Percentiles rank a stretch among this genome's conserved stretches.
phyloP scores from a whole-genome alignment of 2,113 vertebrate genomes.

The Pteronura brasiliensis region DNA sequence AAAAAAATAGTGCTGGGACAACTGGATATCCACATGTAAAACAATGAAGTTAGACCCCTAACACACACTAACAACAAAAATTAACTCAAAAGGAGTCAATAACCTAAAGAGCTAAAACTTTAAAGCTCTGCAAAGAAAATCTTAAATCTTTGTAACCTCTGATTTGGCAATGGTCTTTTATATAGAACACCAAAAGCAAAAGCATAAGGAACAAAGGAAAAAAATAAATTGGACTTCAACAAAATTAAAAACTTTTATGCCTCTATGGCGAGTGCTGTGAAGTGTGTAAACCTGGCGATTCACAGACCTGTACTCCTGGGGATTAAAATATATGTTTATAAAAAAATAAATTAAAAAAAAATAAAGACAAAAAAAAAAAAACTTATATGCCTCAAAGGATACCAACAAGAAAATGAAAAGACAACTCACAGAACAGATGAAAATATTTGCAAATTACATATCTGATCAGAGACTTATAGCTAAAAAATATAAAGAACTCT shows the following conservation, averaged over 20 bases:
- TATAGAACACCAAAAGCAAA: neutral
- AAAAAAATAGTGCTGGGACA: neutral
- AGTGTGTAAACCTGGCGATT: too few relatives aligned
- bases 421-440: neutral
- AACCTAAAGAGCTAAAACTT: conserved; percentile 10
- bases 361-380: too few relatives aligned
- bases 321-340: too few relatives aligned
- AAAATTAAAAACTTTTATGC: neutral
- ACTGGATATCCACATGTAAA: neutral
- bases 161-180: neutral
- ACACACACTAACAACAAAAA: neutral
- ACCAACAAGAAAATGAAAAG: neutral
- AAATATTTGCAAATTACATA: conserved; percentile 9
- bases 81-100: neutral
- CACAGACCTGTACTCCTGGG: too few relatives aligned
- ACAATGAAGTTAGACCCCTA: neutral
- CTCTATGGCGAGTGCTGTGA: too few relatives aligned
- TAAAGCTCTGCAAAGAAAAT: neutral
- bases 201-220: neutral
- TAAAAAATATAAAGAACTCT: neutral
- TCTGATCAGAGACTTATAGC: neutral
- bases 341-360: too few relatives aligned
- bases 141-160: neutral
- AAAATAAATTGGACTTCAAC: neutral
- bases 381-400: neutral